Base-by-base conservation (phyloP, 2,888 invertebrate genomes). In the Sinelater perroti region DNA sequence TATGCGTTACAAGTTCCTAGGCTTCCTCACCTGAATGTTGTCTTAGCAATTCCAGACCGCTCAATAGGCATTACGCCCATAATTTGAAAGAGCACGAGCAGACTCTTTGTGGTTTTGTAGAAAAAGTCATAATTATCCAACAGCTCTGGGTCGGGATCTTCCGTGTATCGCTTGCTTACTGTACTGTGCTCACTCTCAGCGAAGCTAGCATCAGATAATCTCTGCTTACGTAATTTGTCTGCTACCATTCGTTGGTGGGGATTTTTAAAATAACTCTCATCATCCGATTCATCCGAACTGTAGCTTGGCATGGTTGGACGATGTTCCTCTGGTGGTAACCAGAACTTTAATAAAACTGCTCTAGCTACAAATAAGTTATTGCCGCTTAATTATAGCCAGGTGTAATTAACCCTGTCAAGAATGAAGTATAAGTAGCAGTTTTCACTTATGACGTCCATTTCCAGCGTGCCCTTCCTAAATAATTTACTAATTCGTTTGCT, bases 51-150 rank as follows among this genome's bases (percentile, higher is more conserved):
- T 1, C 84, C 81, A 38, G 85, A 85, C 33, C 88, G 80, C 80
- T 87, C 87, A 31, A 89, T 87, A 0, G 89, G 89, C 89, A 89
- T 89, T 0, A 89, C 81, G 2, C 89, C 89, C 88, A 87, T 89
- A 31, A 89, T 86, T 74, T 89, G 89, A 68, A 89, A 89, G 2
- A 89, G 76, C 0, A 87, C 86, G 61, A 89, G 73, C 33, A 89
- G 74, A 67, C 88, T 88, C 72, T 87, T 88, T 0, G 89, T 89
- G 0, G 84, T 88, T 10, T 85, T 77, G 69, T 89, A 89, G 69
- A 89, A 89, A 52, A 85, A 87, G 70, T 89, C 89, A 55, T 87
- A 87, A 56, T 85, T 78, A 60, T 88, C 87, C 63, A 89, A 72
- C 0, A 87, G 75, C 0, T 82, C 80, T 74, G 38, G 82, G 80